Evolutionary conservation across 2,113 vertebrate species (phyloP).

Genomic region (Gymnorhina tibicen): DNA sequence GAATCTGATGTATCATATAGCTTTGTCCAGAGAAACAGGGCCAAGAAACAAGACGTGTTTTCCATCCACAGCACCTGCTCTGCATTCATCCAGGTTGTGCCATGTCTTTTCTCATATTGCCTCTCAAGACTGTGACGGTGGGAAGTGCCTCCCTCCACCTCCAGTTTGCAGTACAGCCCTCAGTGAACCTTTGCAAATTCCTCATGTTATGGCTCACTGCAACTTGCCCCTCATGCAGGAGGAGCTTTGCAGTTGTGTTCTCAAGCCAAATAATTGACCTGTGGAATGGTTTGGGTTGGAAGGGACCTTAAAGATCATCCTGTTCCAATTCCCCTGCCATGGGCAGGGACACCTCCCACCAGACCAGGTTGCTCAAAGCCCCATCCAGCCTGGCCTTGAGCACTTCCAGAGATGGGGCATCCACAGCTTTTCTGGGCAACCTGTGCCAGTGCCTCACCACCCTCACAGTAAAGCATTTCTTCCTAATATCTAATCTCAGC

Average conservation of each 20-base stretch:
- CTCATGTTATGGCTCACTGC: not conserved
- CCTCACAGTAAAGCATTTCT: not conserved
- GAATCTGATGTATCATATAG: not conserved
- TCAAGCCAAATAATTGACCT: not conserved
- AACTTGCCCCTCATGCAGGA: not conserved
- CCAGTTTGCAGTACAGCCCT: not conserved
- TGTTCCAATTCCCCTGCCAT: not conserved
- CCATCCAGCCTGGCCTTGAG: not conserved
- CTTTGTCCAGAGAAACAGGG: not conserved
- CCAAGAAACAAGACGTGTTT: not conserved
- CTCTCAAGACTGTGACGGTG: rapidly evolving
- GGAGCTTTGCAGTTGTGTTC: not conserved
- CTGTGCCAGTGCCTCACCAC: not conserved
- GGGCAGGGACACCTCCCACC: not conserved
- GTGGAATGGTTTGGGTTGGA: not conserved
- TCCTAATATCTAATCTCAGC: not conserved
- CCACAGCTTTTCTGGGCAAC: not conserved
- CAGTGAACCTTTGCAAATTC: not conserved
- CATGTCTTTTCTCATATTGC: not conserved
- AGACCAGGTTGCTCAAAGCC: not conserved
- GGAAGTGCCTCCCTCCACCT: not conserved
- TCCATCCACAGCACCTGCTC: not conserved
- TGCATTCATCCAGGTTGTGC: not conserved
- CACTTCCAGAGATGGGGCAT: not conserved
- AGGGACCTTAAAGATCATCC: not conserved